Evolutionary conservation across 1,140 invertebrate genomes (phyloP), one percentile per base, ranked within the genome.

Genomic region (Propsilocerus akamusi): DNA sequence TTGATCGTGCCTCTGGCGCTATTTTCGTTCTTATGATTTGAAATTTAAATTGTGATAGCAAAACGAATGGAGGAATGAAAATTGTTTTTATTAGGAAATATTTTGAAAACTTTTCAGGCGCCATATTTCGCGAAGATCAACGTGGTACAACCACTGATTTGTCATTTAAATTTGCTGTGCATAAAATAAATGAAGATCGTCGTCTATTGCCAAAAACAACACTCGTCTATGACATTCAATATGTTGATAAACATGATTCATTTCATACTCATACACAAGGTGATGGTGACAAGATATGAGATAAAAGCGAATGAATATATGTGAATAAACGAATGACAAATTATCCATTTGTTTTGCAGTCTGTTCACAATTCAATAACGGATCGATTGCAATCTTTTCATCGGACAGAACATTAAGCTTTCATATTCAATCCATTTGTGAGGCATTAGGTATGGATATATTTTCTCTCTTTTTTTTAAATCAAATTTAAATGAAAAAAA

Each of bases 111-210:
- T 51, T 79, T 77, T 1, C 74, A 89, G 87, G 86, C 56, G 86
- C 85, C n/a, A 82, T 92, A 50, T 90, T 91, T 65, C 85, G 84
- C 0, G 85, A 89, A 57, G 80, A 87, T 52, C 76, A 84, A 52
- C 78, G 80, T 55, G 81, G 81, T 53, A 84, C 78, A 53, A 80
- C 76, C 54, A 75, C 77, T 0, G 88, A 92, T 60, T 62, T 91
- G 52, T 86, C 87, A 1, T 94, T 94, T 67, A 90, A 91, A 59
- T 93, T 92, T 65, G 88, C 89, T 6, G 83, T 93, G 0, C 87
- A 90, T 64, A 78, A 80, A 52, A 83, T 94, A 53, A 94, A 94
- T 67, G 82, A 83, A 59, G 86, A 93, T 56, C 74, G 77, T 49
- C 77, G 72, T 54, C 62, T 93, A 6, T 65, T 94, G 37, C 80